Conservation (phyloP, 1,140 invertebrate species). For the Augochlora pura region DNA sequence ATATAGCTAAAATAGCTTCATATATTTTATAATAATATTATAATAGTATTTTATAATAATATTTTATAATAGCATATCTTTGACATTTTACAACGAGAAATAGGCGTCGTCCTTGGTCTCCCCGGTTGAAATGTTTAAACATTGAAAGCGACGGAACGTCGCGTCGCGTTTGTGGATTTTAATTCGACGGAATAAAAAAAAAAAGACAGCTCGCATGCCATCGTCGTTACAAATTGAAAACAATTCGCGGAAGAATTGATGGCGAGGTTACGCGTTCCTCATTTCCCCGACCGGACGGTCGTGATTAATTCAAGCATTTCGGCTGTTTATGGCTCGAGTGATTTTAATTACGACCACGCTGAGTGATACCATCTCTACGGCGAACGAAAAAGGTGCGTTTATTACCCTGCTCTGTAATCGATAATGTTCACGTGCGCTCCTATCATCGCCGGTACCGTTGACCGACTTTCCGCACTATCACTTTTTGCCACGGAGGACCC, state of each 20-base stretch:
- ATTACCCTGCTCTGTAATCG: constrained; percentile 28
- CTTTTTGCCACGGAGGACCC: background rate
- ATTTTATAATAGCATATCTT: too few relatives aligned
- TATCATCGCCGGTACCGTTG: constrained; percentile 29
- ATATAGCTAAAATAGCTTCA: too few relatives aligned
- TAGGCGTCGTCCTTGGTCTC: too few relatives aligned
- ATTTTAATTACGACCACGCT: constrained; percentile 60
- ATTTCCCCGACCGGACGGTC: background rate
- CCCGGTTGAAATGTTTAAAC: too few relatives aligned
- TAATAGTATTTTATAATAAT: too few relatives aligned
- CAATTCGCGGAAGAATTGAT: background rate
- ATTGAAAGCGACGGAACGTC: too few relatives aligned
- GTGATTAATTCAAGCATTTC: constrained; percentile 50
- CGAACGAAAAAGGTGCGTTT: constrained; percentile 38
- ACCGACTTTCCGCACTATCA: constrained; percentile 24
- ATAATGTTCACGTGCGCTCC: constrained; percentile 33
- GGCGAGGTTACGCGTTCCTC: background rate
- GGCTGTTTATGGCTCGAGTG: constrained; percentile 45
- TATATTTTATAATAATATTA: too few relatives aligned
- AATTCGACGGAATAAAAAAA: background rate
- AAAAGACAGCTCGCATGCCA: background rate
- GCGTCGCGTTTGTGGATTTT: background rate
- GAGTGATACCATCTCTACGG: constrained; percentile 23
- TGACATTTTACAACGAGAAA: too few relatives aligned
- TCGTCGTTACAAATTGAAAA: background rate